Conservation (phyloP, 2,113 vertebrate species). For the Neopipo cinnamomea region DNA sequence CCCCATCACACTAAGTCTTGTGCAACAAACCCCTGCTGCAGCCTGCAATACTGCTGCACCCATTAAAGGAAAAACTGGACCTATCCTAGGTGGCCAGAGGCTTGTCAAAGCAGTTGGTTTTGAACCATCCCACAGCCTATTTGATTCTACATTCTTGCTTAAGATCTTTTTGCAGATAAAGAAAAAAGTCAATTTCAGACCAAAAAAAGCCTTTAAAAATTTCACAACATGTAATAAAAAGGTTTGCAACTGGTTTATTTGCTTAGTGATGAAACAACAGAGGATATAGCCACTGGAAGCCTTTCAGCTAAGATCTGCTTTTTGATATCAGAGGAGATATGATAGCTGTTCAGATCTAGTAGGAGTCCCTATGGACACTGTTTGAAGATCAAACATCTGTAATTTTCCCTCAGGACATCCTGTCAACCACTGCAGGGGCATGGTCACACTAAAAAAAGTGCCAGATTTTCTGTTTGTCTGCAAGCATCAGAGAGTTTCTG, state of each 20-base stretch:
- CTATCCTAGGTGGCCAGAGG: not conserved
- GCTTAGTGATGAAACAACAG: not conserved
- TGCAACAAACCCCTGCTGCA: not conserved
- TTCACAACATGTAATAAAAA: not conserved
- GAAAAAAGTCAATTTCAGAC: not conserved
- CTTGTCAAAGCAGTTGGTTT: not conserved
- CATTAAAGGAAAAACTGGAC: not conserved
- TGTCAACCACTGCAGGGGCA: not conserved
- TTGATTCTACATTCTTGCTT: not conserved
- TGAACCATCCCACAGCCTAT: not conserved
- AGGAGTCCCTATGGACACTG: not conserved
- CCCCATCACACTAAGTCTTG: not conserved
- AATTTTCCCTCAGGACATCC: not conserved
- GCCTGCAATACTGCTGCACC: not conserved
- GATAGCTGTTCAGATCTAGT: not conserved
- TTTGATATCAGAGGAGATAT: not conserved
- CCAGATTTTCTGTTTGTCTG: slow-evolving; percentile 1
- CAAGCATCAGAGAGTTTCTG: not conserved
- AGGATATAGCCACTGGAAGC: not conserved
- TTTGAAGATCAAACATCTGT: not conserved
- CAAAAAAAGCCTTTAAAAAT: not conserved
- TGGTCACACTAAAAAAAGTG: not conserved
- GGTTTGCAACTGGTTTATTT: not conserved
- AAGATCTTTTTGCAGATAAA: not conserved
- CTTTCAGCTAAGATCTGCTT: not conserved